phyloP scores from a whole-genome alignment of 2,797 vertebrate species.

The Siniperca obscura region DNA sequence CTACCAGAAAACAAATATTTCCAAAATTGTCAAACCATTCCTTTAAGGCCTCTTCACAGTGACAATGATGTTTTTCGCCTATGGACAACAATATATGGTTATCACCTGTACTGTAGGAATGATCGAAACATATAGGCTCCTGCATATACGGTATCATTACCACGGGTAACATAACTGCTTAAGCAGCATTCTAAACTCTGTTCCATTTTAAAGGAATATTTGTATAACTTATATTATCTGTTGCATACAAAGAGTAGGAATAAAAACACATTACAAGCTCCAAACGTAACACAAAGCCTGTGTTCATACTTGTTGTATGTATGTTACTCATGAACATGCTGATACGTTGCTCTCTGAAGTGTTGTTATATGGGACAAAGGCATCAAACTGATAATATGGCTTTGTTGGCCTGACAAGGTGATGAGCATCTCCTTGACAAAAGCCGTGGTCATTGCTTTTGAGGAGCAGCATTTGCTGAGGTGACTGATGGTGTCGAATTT shows the following conservation, averaged over 20 bases:
- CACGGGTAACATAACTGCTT: too few species aligned
- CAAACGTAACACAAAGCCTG: neutral
- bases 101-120: neutral
- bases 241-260: neutral
- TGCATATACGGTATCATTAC: neutral
- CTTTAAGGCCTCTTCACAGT: neutral
- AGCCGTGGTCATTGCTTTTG: constrained; percentile 28
- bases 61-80: too few species aligned
- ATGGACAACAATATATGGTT: neutral
- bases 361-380: neutral
- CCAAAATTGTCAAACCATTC: neutral
- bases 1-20: neutral
- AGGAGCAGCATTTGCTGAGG: constrained; percentile 29
- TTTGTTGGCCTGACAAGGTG: neutral
- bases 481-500: constrained; percentile 56
- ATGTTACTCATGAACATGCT: neutral
- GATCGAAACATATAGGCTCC: neutral
- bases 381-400: neutral
- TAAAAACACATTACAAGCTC: neutral
- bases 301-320: neutral
- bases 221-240: neutral
- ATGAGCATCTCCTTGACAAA: constrained; percentile 34
- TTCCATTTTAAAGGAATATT: neutral
- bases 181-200: neutral
- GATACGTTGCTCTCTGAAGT: neutral